A percentile compares a stretch with the other conserved stretches of the same genome.
Conservation (phyloP, 2,113 vertebrate genomes). For the Trichomycterus rosablanca region DNA sequence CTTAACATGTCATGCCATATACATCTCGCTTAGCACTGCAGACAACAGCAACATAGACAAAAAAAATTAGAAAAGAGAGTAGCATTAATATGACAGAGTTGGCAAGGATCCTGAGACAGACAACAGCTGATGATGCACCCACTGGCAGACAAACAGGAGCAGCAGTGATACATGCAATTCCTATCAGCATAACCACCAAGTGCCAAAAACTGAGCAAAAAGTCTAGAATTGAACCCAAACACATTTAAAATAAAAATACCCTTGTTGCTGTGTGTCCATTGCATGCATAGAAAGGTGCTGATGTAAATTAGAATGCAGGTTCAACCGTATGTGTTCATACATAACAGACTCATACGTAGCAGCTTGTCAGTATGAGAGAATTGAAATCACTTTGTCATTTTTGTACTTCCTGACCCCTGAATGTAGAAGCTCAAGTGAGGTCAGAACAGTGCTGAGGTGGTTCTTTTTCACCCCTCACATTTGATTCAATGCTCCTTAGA, state of each 20-base stretch:
- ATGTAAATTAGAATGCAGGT: not conserved
- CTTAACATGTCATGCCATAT: no score
- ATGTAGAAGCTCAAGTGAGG: conserved; percentile 30
- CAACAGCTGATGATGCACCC: conserved; percentile 1
- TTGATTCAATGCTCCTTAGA: conserved; percentile 29
- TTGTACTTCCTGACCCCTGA: conserved; percentile 2
- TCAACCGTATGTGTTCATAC: not conserved
- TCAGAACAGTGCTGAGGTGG: conserved; percentile 41
- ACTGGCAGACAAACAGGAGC: not conserved
- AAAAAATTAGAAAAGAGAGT: not conserved
- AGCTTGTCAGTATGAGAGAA: not conserved
- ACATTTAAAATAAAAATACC: not conserved
- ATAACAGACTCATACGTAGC: not conserved
- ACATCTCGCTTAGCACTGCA: no score
- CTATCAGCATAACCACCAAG: not conserved
- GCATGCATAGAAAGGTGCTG: not conserved
- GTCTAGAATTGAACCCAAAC: not conserved
- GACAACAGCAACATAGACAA: no score
- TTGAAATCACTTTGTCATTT: conserved; percentile 20
- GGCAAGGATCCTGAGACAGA: not conserved
- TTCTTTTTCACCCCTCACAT: conserved; percentile 22
- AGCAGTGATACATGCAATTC: conserved; percentile 4
- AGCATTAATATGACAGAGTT: not conserved
- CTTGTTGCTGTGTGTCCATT: not conserved
- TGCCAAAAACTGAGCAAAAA: not conserved